Evolutionary conservation across 1,140 invertebrate species (phyloP).

Genomic region (Leucophenga varia): DNA sequence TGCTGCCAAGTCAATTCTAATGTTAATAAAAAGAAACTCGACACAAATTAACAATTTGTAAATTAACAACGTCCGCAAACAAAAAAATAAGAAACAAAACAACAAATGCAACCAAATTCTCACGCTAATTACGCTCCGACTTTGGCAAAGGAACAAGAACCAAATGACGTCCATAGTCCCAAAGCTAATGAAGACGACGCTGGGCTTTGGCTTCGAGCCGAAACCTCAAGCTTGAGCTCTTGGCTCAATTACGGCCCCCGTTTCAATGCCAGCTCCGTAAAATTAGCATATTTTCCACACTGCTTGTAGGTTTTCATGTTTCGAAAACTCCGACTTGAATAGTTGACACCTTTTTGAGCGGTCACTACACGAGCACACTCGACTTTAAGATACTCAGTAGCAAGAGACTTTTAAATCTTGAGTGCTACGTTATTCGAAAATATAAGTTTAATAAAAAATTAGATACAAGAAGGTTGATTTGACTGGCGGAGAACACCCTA

Average conservation of each 20-base stretch:
- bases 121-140: slow-evolving; percentile 22
- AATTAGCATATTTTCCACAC: slow-evolving; percentile 40
- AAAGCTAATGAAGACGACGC: slow-evolving; percentile 22
- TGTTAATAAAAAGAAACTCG: slow-evolving; percentile 2
- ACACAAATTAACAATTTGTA: neutral
- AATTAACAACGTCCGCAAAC: neutral
- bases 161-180: slow-evolving; percentile 12
- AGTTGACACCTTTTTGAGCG: slow-evolving; percentile 42
- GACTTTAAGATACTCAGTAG: no score
- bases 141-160: no score
- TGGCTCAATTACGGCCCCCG: slow-evolving; percentile 36
- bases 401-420: no score
- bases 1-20: no score
- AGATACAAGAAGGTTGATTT: no score
- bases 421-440: no score
- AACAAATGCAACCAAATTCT: slow-evolving; percentile 25
- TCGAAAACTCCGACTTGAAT: slow-evolving; percentile 27
- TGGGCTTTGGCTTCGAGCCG: slow-evolving; percentile 15
- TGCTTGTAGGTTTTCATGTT: slow-evolving; percentile 22
- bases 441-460: no score
- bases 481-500: no score
- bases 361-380: no score
- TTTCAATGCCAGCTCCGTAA: slow-evolving; percentile 41
- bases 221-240: slow-evolving; percentile 26
- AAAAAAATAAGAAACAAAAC: no score